Evolutionary conservation across 2,888 invertebrate genomes (phyloP).

Genomic region (Drosophila sordidapex): DNA sequence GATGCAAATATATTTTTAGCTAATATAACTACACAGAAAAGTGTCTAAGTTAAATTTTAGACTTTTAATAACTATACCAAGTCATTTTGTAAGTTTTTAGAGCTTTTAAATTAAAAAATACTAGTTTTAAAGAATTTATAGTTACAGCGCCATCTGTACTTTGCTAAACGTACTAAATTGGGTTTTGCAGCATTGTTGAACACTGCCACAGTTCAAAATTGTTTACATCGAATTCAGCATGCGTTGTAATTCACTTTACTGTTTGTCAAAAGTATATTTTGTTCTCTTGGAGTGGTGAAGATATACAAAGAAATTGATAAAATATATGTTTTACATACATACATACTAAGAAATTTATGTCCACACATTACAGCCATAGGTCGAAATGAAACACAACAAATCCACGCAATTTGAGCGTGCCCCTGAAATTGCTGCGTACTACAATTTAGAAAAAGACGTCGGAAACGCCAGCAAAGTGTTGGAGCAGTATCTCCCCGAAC

Average conservation of each 20-base stretch:
- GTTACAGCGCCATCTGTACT: conserved; percentile 32
- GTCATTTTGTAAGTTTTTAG: neutral
- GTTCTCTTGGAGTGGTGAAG: conserved; percentile 25
- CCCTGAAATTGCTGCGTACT: conserved; percentile 15
- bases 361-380: conserved; percentile 9
- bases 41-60: neutral
- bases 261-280: conserved; percentile 19
- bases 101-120: neutral
- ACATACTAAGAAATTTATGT: conserved; percentile 21
- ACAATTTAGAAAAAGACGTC: conserved; percentile 16
- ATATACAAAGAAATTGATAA: conserved; percentile 1
- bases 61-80: neutral
- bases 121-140: neutral
- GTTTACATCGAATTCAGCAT: conserved; percentile 8
- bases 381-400: conserved; percentile 45
- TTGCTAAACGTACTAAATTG: neutral
- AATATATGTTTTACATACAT: neutral
- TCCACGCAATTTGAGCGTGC: conserved; percentile 9
- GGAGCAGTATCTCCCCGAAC: conserved; percentile 42
- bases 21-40: neutral
- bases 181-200: conserved; percentile 3
- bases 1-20: neutral
- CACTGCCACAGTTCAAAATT: conserved; percentile 10
- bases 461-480: conserved; percentile 30
- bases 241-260: conserved; percentile 18